Evolutionary conservation across 2,888 invertebrate genomes (phyloP).

Genomic region (Thysanoteuthis rhombus): DNA sequence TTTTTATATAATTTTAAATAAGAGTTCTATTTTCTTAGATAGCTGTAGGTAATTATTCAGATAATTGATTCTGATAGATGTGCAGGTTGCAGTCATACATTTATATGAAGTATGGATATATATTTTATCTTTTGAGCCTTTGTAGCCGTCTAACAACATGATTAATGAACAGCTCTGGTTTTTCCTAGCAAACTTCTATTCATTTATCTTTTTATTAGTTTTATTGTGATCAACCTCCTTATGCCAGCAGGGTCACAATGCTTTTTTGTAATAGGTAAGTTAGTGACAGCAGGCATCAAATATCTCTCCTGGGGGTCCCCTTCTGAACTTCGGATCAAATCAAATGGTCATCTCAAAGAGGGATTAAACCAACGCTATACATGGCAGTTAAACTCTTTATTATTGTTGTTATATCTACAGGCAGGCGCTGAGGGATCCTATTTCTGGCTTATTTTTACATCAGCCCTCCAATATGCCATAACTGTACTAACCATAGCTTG

Average conservation of each 20-base stretch:
- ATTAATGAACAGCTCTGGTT: too few species aligned
- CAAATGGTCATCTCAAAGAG: neutral
- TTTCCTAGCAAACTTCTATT: neutral
- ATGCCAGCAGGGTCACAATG: neutral
- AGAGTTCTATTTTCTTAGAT: too few species aligned
- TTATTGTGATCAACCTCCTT: neutral
- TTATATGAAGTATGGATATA: too few species aligned
- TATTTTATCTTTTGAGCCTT: too few species aligned
- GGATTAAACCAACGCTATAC: neutral
- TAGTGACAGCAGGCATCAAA: neutral
- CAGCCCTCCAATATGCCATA: conserved; percentile 13
- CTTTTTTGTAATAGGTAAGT: neutral
- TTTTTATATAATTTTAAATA: too few species aligned
- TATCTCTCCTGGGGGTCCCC: neutral
- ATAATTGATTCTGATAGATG: too few species aligned
- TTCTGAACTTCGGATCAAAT: neutral
- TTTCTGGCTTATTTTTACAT: neutral
- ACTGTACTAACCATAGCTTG: conserved; percentile 22
- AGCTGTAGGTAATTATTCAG: too few species aligned
- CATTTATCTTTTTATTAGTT: neutral
- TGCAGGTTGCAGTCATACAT: too few species aligned
- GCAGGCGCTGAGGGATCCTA: neutral
- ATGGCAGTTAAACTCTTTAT: neutral
- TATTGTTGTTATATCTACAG: conserved; percentile 15
- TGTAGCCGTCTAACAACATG: neutral